A percentile compares a stretch with the other conserved stretches of the same genome.
Evolutionary conservation across 2,888 invertebrate genomes (phyloP).

Genomic region (Diplazon laetatorius): DNA sequence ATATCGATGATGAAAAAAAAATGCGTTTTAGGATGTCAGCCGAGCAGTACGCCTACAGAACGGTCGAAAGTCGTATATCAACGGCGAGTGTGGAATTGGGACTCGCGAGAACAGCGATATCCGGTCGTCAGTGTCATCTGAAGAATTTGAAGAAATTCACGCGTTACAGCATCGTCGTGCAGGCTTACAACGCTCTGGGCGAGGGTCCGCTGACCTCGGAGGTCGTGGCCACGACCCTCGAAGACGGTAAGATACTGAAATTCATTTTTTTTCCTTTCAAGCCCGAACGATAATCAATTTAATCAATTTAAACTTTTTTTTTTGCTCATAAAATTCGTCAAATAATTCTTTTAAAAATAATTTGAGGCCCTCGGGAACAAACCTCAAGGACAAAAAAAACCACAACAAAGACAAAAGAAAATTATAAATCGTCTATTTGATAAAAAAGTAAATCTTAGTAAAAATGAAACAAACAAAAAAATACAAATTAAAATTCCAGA

Average conservation of each 20-base stretch:
- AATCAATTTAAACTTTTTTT: too few relatives aligned
- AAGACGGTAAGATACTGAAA: slow-evolving; percentile 81
- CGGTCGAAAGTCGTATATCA: slow-evolving; percentile 80
- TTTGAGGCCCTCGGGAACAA: too few relatives aligned
- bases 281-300: too few relatives aligned
- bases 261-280: too few relatives aligned
- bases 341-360: too few relatives aligned
- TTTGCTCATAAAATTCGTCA: too few relatives aligned
- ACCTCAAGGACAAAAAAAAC: too few relatives aligned
- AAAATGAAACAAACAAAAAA: too few relatives aligned
- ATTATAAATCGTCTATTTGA: too few relatives aligned
- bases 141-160: slow-evolving; percentile 84
- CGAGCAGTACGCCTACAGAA: slow-evolving; percentile 79
- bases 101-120: slow-evolving; percentile 79
- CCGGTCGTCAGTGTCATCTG: slow-evolving; percentile 79
- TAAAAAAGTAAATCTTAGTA: too few relatives aligned
- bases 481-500: too few relatives aligned
- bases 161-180: slow-evolving; percentile 83
- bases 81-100: slow-evolving; percentile 79
- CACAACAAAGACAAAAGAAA: too few relatives aligned
- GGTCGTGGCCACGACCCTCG: slow-evolving; percentile 83
- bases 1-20: slow-evolving; percentile 22
- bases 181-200: slow-evolving; percentile 84
- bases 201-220: slow-evolving; percentile 84
- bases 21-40: slow-evolving; percentile 69